Evolutionary conservation across 2,888 invertebrate species (phyloP), one percentile per base, ranked within the genome.

Genomic region (Parapristionchus giblindavisi): DNA sequence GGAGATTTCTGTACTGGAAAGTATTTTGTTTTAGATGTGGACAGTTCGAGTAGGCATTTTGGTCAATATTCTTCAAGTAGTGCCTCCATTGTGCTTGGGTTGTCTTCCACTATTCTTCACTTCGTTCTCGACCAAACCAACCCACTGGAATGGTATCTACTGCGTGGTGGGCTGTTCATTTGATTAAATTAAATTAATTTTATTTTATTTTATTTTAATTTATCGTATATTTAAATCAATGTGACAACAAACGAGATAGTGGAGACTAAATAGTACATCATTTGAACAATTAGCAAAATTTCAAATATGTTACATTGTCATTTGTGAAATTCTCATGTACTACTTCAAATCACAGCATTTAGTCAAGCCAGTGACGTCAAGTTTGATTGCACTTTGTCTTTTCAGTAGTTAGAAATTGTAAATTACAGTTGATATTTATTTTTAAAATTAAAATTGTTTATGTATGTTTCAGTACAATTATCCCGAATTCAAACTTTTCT

Each of bases 401-500:
- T 56, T 56, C 27, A 17, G 3, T 11, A 27, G 56, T 29, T 8
- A 11, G 29, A 56, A 1, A 11, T 1, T 32, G 56, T 32, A 27
- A 27, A 32, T 56, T 56, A 29, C 2, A 11, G 24, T 0, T 29
- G 11, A 1, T 5, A 32, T 56, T 52, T 24, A 52, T 4, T 11
- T 56, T 17, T 4, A 6, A 14, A 27, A 56, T n/a, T 27, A 14
- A 27, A 11, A n/a, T 27, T 27, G 27, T 11, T 21, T 56, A 3
- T 4, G 27, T 4, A 56, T 8, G 14, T 56, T 56, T 27, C 43
- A 65, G 63, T 71, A 56, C 34, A 56, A 38, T 40, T 54, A 71
- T 40, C 34, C n/a, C 40, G 56, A 71, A 29, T 71, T 71, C 24
- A 54, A 56, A 17, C 17, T 27, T 6, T 14, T 48, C 29, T n/a